Evolutionary conservation across 2,888 invertebrate genomes (phyloP).

Genomic region (Epinotia bilunana): DNA sequence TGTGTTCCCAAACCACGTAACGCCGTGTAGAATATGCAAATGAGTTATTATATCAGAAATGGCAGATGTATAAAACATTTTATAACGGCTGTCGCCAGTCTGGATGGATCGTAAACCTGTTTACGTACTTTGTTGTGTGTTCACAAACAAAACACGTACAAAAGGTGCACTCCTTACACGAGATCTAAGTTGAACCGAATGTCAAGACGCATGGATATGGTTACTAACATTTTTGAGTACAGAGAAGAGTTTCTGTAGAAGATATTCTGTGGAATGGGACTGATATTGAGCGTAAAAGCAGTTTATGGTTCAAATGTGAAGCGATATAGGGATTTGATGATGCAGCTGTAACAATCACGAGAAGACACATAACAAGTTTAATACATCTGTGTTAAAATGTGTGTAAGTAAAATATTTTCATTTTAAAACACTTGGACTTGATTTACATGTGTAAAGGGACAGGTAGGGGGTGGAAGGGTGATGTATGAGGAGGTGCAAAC

Average conservation of each 20-base stretch:
- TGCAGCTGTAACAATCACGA: constrained; percentile 37
- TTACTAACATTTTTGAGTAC: neutral
- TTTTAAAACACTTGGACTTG: too few relatives aligned
- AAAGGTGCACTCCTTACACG: neutral
- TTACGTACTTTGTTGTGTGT: constrained; percentile 50
- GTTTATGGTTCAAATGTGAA: constrained; percentile 49
- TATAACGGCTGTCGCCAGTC: constrained; percentile 41
- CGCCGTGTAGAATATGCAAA: constrained; percentile 31
- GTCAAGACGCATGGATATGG: neutral
- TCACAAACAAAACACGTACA: constrained; percentile 1
- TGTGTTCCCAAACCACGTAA: constrained; percentile 4
- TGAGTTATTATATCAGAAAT: constrained; percentile 42
- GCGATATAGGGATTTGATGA: constrained; percentile 40
- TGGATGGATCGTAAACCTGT: constrained; percentile 40
- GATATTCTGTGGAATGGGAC: constrained; percentile 44
- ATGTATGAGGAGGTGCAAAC: too few relatives aligned
- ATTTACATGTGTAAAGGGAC: too few relatives aligned
- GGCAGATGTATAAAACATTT: constrained; percentile 44
- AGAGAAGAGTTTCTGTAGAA: neutral
- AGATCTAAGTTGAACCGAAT: neutral
- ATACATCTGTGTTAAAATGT: neutral
- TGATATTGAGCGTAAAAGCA: constrained; percentile 55
- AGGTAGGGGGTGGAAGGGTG: too few relatives aligned
- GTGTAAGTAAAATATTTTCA: neutral
- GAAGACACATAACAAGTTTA: neutral